Base-by-base conservation (phyloP, 1,140 invertebrate genomes). In the Ephestia elutella region DNA sequence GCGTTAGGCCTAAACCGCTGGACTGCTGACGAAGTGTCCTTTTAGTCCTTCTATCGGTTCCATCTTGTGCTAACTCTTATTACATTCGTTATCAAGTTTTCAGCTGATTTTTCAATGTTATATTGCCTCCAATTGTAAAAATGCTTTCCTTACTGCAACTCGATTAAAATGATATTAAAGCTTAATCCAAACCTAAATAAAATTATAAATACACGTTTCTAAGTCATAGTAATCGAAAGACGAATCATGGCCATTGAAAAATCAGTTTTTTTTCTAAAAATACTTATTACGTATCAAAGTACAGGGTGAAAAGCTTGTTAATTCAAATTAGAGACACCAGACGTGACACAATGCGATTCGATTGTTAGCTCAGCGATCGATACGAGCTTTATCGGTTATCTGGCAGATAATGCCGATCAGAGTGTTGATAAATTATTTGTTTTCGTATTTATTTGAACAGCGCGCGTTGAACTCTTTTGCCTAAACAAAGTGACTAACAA, bases 401-500 rank as follows among this genome's bases (percentile, higher is more conserved):
- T 71, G 15, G 19, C 20, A 25, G 19, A 68, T 78, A 48, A 48
- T 25, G 21, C 13, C 51, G 28, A 28, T 56, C 66, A 71, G 13
- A 44, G 68, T 58, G 73, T 66, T 65, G 76, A 83, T 80, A 78
- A 75, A 71, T 50, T 30, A 25, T 49, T 58, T 58, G 48, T 61
- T 32, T 32, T 32, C 30, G 73, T 72, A 57, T 72, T 72, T 73
- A 57, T 72, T 73, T 73, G 67, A 71, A 58, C 58, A 54, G 69
- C 82, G 78, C 82, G 78, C 85, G 85, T 87, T 86, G 80, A 86
- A 75, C 71, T 87, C 85, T 87, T 87, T 86, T 82, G 60, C 71
- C 73, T 75, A 62, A 19, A 50, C 20, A 50, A 50, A 50, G 13
- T 15, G 10, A 32, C 15, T 49, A 25, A 49, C n/a, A 49, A 49